Percentiles rank a stretch among this genome's conserved stretches.
phyloP scores from a whole-genome alignment of 1,140 invertebrate genomes.

The Cataglyphis hispanica region DNA sequence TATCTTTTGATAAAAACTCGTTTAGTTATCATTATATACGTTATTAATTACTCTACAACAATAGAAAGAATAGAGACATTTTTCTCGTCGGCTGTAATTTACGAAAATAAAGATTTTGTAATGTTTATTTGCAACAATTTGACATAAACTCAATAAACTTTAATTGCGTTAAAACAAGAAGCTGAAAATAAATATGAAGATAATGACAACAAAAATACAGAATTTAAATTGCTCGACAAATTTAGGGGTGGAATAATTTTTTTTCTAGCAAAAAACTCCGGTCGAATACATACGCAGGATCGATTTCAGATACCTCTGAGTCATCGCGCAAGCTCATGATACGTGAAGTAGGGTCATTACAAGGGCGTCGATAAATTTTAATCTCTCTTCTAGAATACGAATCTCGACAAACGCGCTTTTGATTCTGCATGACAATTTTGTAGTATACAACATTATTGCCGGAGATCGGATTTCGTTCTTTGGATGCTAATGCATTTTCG shows the following conservation, averaged over 20 bases:
- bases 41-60: background rate
- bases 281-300: too few relatives aligned
- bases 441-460: conserved; percentile 4
- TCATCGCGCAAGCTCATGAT: background rate
- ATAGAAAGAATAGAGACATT: background rate
- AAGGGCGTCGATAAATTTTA: background rate
- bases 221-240: background rate
- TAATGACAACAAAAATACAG: background rate
- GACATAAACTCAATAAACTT: background rate
- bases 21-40: conserved; percentile 25
- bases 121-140: background rate
- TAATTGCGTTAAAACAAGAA: background rate
- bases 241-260: background rate
- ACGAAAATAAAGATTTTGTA: background rate
- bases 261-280: background rate
- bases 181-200: background rate
- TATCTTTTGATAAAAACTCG: conserved; percentile 22
- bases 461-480: conserved; percentile 37
- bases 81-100: background rate
- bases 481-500: background rate
- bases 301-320: background rate
- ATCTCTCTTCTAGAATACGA: conserved; percentile 22
- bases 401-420: conserved; percentile 28
- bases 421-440: conserved; percentile 49
- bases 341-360: conserved; percentile 53